Conservation (phyloP, 2,888 invertebrate species). For the Drosophila barbarae region DNA sequence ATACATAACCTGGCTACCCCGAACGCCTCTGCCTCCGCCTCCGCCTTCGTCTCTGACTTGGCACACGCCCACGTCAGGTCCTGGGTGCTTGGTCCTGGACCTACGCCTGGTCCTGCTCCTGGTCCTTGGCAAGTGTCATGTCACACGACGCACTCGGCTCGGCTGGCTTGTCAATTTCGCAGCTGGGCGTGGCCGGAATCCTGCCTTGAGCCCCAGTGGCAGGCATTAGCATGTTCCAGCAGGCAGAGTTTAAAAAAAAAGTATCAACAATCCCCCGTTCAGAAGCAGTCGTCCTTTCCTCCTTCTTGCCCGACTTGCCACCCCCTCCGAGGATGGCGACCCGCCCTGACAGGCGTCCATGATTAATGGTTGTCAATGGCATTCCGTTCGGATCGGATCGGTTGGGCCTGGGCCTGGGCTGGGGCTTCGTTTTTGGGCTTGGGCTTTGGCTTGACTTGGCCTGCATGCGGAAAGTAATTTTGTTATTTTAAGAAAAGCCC, state of each 20-base stretch:
- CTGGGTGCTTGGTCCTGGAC: conserved; percentile 18
- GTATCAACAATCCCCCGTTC: conserved; percentile 48
- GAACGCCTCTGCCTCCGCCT: conserved; percentile 14
- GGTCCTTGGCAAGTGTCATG: conserved; percentile 71
- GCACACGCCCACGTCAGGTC: conserved; percentile 37
- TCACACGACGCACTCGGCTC: conserved; percentile 72
- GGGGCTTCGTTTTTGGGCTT: not conserved
- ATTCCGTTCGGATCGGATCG: conserved; percentile 52
- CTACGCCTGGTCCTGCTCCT: conserved; percentile 29
- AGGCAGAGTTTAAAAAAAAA: conserved; percentile 57
- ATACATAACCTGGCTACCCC: conserved; percentile 61
- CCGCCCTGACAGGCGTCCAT: conserved; percentile 79
- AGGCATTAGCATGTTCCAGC: conserved; percentile 64
- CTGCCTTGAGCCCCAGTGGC: conserved; percentile 60
- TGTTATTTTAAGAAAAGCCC: conserved; percentile 74
- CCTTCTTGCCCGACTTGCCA: conserved; percentile 6
- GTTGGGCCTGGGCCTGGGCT: conserved; percentile 7
- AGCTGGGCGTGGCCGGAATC: conserved; percentile 66
- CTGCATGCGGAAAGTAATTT: conserved; percentile 74
- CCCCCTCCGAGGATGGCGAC: conserved; percentile 36
- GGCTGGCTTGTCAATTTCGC: conserved; percentile 70
- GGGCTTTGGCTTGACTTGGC: conserved; percentile 30
- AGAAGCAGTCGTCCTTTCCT: not conserved
- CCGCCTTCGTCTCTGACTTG: conserved; percentile 10
- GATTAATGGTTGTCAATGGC: conserved; percentile 81